Percentiles rank a stretch among this genome's conserved stretches.
Evolutionary conservation across 1,140 invertebrate species (phyloP).

Genomic region (Bemisia tabaci): DNA sequence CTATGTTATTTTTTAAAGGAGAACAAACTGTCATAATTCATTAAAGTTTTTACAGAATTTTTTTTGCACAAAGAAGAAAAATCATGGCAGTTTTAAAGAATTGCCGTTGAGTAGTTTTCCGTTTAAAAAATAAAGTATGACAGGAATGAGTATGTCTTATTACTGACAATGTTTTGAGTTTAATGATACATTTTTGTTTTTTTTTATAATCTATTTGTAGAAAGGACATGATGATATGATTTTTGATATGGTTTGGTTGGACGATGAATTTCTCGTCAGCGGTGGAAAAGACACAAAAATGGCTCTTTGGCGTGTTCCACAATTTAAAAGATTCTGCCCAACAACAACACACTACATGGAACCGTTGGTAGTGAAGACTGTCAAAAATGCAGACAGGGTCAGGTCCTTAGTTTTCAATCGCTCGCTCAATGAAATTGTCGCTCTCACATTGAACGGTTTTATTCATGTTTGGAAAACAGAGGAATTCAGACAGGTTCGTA

Average conservation of each 20-base stretch:
- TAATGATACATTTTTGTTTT: not conserved
- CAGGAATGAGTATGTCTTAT: too few relatives aligned
- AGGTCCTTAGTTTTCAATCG: constrained; percentile 78
- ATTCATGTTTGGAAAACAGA: constrained; percentile 85
- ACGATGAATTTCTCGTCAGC: constrained; percentile 88
- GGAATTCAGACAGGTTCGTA: constrained; percentile 52
- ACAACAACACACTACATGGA: constrained; percentile 34
- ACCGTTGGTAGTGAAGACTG: constrained; percentile 60
- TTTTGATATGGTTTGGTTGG: constrained; percentile 91
- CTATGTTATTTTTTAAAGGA: too few relatives aligned
- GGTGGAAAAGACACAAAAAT: constrained; percentile 81
- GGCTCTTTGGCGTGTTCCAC: constrained; percentile 58
- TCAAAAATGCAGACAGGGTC: constrained; percentile 59
- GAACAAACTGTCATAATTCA: too few relatives aligned
- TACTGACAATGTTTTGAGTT: too few relatives aligned
- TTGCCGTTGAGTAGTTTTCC: too few relatives aligned
- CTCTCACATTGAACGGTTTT: constrained; percentile 78
- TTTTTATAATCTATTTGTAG: constrained; percentile 19
- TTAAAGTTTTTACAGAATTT: too few relatives aligned
- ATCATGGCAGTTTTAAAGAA: too few relatives aligned
- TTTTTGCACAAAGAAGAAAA: too few relatives aligned
- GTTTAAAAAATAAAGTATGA: too few relatives aligned
- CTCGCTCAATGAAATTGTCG: constrained; percentile 72
- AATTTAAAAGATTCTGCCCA: constrained; percentile 28
- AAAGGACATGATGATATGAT: constrained; percentile 80